A percentile compares a stretch with the other conserved stretches of the same genome.
Conservation (phyloP, 2,888 invertebrate genomes). For the Ophion obscuratus region DNA sequence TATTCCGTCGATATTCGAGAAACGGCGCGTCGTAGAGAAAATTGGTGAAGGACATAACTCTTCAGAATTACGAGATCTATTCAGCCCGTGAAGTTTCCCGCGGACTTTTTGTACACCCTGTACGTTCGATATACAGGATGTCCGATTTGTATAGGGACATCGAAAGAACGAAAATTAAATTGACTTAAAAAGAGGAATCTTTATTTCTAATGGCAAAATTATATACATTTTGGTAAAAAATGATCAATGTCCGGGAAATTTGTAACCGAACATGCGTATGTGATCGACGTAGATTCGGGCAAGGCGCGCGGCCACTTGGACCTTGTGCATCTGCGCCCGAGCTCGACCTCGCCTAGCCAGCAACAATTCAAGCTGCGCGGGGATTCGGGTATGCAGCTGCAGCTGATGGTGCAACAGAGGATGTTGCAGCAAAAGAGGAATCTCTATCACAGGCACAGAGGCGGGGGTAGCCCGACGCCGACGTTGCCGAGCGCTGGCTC, state of each 20-base stretch:
- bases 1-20: too few species aligned
- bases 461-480: conserved; percentile 79
- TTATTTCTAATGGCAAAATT: too few species aligned
- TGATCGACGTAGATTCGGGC: conserved; percentile 76
- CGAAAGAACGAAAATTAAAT: neutral
- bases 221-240: too few species aligned
- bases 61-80: too few species aligned
- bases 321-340: conserved; percentile 79
- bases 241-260: too few species aligned
- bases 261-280: too few species aligned
- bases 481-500: conserved; percentile 68
- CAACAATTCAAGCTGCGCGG: conserved; percentile 79
- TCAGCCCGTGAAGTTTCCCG: too few species aligned
- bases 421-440: conserved; percentile 92
- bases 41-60: too few species aligned
- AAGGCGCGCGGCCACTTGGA: conserved; percentile 81
- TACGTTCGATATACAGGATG: neutral
- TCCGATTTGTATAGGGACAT: too few species aligned
- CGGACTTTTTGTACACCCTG: neutral
- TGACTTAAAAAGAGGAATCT: neutral
- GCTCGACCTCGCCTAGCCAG: conserved; percentile 76
- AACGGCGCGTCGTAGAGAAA: too few species aligned
- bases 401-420: conserved; percentile 94
- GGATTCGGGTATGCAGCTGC: conserved; percentile 87
- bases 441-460: conserved; percentile 79